Conservation (phyloP, 2,797 vertebrate genomes). For the Pipistrellus pipistrellus region DNA sequence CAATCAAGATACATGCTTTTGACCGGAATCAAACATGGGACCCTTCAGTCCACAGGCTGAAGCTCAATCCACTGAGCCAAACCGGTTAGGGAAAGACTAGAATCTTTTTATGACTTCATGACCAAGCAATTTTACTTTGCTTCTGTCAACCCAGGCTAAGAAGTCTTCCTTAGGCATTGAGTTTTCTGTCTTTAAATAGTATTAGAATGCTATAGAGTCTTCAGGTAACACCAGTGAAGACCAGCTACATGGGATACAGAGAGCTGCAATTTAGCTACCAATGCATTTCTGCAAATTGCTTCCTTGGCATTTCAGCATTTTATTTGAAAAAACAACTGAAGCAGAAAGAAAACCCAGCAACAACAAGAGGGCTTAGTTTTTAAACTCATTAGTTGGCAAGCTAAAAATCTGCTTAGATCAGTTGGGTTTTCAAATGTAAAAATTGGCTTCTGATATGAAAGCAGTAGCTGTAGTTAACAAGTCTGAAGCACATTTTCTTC, state of each 20-base stretch:
- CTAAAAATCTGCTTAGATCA: slow-evolving; percentile 71
- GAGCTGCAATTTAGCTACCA: slow-evolving; percentile 53
- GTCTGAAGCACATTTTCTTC: slow-evolving; percentile 44
- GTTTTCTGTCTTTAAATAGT: neutral
- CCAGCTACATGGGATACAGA: neutral
- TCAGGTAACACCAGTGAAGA: neutral
- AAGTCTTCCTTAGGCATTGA: neutral
- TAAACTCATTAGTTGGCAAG: slow-evolving; percentile 71
- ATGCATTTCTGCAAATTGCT: slow-evolving; percentile 73
- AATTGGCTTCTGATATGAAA: slow-evolving; percentile 55
- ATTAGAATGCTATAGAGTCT: neutral
- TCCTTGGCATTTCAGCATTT: slow-evolving; percentile 71
- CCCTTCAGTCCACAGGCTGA: no score
- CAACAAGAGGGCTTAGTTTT: slow-evolving; percentile 53
- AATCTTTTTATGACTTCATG: neutral
- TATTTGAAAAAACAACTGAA: slow-evolving; percentile 67
- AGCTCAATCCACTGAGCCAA: no score
- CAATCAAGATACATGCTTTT: no score
- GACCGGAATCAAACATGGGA: no score
- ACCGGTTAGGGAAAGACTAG: neutral
- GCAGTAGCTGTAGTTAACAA: slow-evolving; percentile 42
- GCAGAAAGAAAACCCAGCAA: slow-evolving; percentile 78
- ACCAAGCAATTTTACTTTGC: neutral
- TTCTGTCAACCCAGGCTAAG: neutral
- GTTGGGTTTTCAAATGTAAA: slow-evolving; percentile 42